Percentiles rank a stretch among this genome's conserved stretches.
Evolutionary conservation across 2,797 vertebrate species (phyloP).

Genomic region (Cirrhinus mrigala): DNA sequence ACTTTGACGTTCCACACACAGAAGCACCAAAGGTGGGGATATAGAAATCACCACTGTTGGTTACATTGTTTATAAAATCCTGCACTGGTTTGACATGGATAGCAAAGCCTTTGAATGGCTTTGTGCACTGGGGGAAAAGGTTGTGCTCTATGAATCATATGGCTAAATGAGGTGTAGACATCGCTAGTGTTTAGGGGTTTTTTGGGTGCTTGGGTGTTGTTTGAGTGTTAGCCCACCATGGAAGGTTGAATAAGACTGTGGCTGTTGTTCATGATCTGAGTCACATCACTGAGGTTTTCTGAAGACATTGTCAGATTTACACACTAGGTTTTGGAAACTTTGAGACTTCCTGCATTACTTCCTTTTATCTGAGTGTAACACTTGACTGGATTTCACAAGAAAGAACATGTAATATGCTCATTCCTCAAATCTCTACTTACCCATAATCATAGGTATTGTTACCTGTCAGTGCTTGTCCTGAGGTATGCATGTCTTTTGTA

Average conservation of each 20-base stretch:
- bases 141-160: neutral
- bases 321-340: neutral
- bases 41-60: neutral
- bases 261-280: neutral
- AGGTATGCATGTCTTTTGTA: neutral
- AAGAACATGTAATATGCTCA: neutral
- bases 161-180: neutral
- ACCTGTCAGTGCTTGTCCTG: neutral
- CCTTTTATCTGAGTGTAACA: neutral
- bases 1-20: neutral
- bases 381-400: neutral
- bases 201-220: neutral
- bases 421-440: neutral
- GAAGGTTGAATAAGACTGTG: neutral
- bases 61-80: neutral
- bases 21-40: neutral
- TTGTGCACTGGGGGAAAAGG: neutral
- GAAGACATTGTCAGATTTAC: neutral
- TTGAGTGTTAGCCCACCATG: neutral
- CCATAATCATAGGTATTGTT: neutral
- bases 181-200: neutral
- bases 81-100: neutral
- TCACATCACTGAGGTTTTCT: neutral
- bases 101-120: neutral
- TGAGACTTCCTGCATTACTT: neutral